These are phyloP conservation scores for Polypedilum pembai DNA, from an alignment of 1,140 invertebrate genomes.

Conservation along the genomic window DNA sequence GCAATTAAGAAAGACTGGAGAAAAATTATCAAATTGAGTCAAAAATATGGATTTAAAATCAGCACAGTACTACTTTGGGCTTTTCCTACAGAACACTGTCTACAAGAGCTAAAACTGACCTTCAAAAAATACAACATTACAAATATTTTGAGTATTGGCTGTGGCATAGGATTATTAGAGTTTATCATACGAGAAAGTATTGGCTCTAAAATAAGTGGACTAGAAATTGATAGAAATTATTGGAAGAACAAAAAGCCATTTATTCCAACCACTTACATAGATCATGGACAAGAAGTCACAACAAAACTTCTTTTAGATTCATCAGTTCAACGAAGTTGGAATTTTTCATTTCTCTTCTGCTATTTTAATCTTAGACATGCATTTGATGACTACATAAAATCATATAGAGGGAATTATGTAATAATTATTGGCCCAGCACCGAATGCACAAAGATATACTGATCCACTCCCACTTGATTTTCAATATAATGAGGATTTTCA, in stretches of 20 bases:
- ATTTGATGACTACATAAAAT: slow-evolving; percentile 54
- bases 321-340: slow-evolving; percentile 32
- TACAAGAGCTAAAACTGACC: slow-evolving; percentile 39
- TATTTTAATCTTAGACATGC: slow-evolving; percentile 60
- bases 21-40: not conserved
- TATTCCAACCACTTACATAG: slow-evolving; percentile 43
- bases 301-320: not conserved
- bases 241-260: slow-evolving; percentile 46
- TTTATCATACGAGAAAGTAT: slow-evolving; percentile 43
- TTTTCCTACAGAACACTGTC: slow-evolving; percentile 44
- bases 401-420: slow-evolving; percentile 50
- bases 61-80: slow-evolving; percentile 40
- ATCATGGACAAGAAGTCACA: slow-evolving; percentile 29
- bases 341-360: slow-evolving; percentile 56
- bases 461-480: slow-evolving; percentile 54
- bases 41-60: not conserved
- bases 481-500: slow-evolving; percentile 34
- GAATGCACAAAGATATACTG: slow-evolving; percentile 50
- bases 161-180: slow-evolving; percentile 46
- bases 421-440: slow-evolving; percentile 58
- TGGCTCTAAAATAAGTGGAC: slow-evolving; percentile 35
- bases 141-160: slow-evolving; percentile 44
- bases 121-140: slow-evolving; percentile 37
- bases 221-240: slow-evolving; percentile 47
- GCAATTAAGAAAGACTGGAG: not conserved